Evolutionary conservation across 23 tunicate species (phyloP), one percentile per base, ranked within the genome.

Genomic region (Phallusia fumigata): DNA sequence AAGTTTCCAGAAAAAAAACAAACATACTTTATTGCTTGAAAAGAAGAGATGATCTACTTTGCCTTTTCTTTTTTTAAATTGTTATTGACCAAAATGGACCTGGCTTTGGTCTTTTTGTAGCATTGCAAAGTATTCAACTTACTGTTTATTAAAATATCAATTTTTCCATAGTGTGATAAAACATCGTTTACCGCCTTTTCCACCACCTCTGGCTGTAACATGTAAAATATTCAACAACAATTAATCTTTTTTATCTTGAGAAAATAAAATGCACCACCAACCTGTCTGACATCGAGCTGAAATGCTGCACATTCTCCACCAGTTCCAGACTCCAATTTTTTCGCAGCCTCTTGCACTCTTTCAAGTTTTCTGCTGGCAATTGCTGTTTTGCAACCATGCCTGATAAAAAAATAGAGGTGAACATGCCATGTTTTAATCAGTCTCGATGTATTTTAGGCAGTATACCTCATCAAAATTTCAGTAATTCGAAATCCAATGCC

Each of bases 401-500:
- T 90, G 65, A 3, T 10, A 40, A 40, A 10, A 5, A 40, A 5
- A 40, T 3, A 40, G 10, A 58, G 13, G 28, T 21, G 69, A 6
- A 13, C 16, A 58, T 1, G 28, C 3, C 16, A 58, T 21, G 28
- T 21, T 24, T 58, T 58, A 58, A 22, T 2, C 26, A 58, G 11
- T 58, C 8, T 6, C 3, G 13, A 6, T 22, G 5, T 13, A 58
- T 58, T 58, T 21, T 58, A 1, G 13, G 28, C 69, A 58, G 19
- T 65, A 26, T 31, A 90, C 95, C 98, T 88, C 98, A 94, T 94
- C 13, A 94, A 89, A 52, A 94, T 69, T 83, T 94, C 98, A 35
- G 98, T 82, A 13, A 94, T 94, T 33, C 98, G 84, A 83, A 94
- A 94, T 26, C 98, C 98, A 78, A 94, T 94, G 19, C 98, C 98